Evolutionary conservation across 2,888 invertebrate genomes (phyloP), one percentile per base, ranked within the genome.

Genomic region (Xiphydria camelus): DNA sequence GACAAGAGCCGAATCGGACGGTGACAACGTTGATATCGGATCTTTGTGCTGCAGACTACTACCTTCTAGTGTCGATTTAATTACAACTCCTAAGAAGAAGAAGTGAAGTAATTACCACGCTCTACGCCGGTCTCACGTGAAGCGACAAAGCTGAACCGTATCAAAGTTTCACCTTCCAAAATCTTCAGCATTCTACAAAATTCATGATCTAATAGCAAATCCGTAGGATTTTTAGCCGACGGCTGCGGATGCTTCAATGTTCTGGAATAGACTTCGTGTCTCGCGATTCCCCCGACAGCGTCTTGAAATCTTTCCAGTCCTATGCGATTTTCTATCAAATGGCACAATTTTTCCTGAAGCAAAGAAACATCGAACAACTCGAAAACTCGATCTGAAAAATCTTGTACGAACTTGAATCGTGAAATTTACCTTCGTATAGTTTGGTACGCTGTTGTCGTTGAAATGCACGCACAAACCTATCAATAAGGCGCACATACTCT

Each of bases 191-290:
- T 79, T 66, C 87, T 86, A 66, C 96, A 95, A 79, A 97, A 99
- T 77, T 96, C 94, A 72, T 91, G 93, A 76, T 99, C 98, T 29
- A 99, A 81, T 41, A 96, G 78, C 12, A 97, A 81, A 52, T 97
- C 95, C 1, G 79, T 78, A 2, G 91, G 79, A 41, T 83, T 79
- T 71, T 86, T 87, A 7, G 88, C 89, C 32, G 86, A 82, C 20
- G 92, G 83, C 76, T 97, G 95, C 1, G 98, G 95, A 64, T 92
- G 92, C 72, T 98, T 97, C 14, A 93, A 87, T 10, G 97, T 94
- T 66, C 87, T 85, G 43, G 89, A 91, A 78, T 97, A 99, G 29
- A 87, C 82, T 77, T 98, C 98, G 69, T 93, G 92, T 39, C 89
- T 85, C 0, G 90, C 84, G 42, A 98, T 88, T 58, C 92, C 90